Percentiles rank a stretch among this genome's conserved stretches.
These are phyloP conservation scores for Corydoras sp. DNA, from an alignment of 2,113 vertebrate species.

Conservation along the genomic window DNA sequence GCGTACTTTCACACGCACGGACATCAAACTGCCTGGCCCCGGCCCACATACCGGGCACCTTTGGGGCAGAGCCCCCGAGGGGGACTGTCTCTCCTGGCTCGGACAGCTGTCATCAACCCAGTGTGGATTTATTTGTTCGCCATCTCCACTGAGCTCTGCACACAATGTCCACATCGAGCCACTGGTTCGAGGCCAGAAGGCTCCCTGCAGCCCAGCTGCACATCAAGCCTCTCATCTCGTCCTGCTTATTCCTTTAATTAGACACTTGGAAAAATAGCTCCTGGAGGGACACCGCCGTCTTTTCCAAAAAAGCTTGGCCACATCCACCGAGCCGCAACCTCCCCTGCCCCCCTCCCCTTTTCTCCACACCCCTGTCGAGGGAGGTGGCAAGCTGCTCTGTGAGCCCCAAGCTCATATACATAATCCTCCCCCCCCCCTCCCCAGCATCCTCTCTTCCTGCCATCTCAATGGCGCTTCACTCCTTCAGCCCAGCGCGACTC, in stretches of 20 bases:
- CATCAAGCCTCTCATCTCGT: conserved; percentile 37
- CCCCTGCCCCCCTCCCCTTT: conserved; percentile 14
- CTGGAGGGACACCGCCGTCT: conserved; percentile 22
- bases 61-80: conserved; percentile 11
- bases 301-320: conserved; percentile 31
- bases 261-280: conserved; percentile 53
- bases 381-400: conserved; percentile 55
- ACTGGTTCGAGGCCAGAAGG: conserved; percentile 33
- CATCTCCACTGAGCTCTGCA: conserved; percentile 10
- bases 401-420: conserved; percentile 63
- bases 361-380: conserved; percentile 37
- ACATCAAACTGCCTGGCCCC: conserved; percentile 17
- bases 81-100: conserved; percentile 17
- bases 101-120: conserved; percentile 46
- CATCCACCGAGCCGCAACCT: conserved; percentile 23
- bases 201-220: conserved; percentile 35
- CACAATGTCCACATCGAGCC: conserved; percentile 30
- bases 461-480: conserved; percentile 60
- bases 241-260: conserved; percentile 56
- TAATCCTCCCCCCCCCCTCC: conserved; percentile 60
- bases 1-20: conserved; percentile 8
- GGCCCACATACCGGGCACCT: conserved; percentile 35
- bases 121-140: conserved; percentile 41
- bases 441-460: conserved; percentile 33
- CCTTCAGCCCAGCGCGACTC: conserved; percentile 54